Percentiles rank a stretch among this genome's conserved stretches.
These are phyloP conservation scores for Lissocephala sabroskyi DNA, from an alignment of 2,888 invertebrate species.

Conservation along the genomic window DNA sequence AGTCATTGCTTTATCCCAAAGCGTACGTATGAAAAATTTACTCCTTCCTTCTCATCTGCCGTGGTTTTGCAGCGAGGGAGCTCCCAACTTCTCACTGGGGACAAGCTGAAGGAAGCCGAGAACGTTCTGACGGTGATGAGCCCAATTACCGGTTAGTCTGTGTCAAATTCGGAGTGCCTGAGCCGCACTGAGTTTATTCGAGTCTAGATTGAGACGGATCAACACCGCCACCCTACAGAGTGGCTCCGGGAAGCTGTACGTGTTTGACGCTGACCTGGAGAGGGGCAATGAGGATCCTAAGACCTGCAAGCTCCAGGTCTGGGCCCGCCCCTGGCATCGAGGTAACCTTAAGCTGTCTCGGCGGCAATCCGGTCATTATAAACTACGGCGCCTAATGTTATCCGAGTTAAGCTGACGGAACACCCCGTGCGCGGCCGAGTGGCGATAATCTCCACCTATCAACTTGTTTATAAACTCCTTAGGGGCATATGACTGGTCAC, in stretches of 20 bases:
- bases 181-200: not conserved
- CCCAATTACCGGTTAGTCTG: constrained; percentile 34
- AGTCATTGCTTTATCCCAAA: not conserved
- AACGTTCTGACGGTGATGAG: constrained; percentile 23
- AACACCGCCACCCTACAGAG: constrained; percentile 28
- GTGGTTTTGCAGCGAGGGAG: not conserved
- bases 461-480: not conserved
- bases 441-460: not conserved
- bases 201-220: constrained; percentile 24
- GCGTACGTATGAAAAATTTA: not conserved
- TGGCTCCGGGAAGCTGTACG: constrained; percentile 33
- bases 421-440: not conserved
- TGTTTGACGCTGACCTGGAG: constrained; percentile 7
- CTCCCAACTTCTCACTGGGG: constrained; percentile 13
- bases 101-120: constrained; percentile 26
- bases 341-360: constrained; percentile 23
- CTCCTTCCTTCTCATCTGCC: not conserved
- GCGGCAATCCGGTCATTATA: constrained; percentile 14
- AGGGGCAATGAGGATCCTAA: constrained; percentile 18
- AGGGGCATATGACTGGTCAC: not conserved
- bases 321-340: constrained; percentile 29
- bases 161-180: not conserved
- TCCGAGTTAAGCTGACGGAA: no score
- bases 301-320: constrained; percentile 24
- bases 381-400: constrained; percentile 17